These are phyloP conservation scores for Sylvia atricapilla DNA, from an alignment of 2,113 vertebrate species.

Conservation along the genomic window DNA sequence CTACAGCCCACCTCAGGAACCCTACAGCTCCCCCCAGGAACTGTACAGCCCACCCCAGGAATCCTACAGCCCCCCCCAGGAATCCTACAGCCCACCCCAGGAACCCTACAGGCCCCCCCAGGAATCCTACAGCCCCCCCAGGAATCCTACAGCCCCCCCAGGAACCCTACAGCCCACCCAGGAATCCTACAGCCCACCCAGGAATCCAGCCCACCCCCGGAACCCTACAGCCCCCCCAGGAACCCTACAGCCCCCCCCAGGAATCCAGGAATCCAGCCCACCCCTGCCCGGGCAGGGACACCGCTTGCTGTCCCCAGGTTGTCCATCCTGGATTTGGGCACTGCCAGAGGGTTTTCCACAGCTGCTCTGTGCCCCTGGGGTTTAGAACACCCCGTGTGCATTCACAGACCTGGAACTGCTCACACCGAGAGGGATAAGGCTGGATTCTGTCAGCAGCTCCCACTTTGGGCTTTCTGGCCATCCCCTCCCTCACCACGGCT, in stretches of 20 bases:
- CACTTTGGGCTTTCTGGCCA: background rate
- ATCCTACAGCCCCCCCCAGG: background rate
- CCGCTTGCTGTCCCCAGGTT: rapidly evolving
- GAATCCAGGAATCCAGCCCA: rapidly evolving
- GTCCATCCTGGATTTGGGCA: rapidly evolving
- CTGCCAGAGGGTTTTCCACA: background rate
- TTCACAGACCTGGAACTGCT: background rate
- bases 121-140: rapidly evolving
- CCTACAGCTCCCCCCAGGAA: background rate
- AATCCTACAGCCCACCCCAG: no score
- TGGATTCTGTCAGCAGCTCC: background rate
- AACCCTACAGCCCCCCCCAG: no score
- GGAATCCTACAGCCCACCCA: no score
- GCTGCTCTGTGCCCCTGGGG: background rate
- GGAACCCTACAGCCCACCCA: background rate
- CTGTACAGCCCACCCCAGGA: background rate
- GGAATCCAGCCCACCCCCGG: background rate
- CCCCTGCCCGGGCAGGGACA: no score
- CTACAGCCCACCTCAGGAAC: background rate
- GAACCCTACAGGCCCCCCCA: no score
- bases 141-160: no score
- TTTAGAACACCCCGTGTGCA: rapidly evolving
- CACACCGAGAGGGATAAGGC: rapidly evolving
- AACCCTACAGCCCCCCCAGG: rapidly evolving
- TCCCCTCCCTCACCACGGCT: background rate